Evolutionary conservation across 2,113 vertebrate species (phyloP).

Genomic region (Ia io): DNA sequence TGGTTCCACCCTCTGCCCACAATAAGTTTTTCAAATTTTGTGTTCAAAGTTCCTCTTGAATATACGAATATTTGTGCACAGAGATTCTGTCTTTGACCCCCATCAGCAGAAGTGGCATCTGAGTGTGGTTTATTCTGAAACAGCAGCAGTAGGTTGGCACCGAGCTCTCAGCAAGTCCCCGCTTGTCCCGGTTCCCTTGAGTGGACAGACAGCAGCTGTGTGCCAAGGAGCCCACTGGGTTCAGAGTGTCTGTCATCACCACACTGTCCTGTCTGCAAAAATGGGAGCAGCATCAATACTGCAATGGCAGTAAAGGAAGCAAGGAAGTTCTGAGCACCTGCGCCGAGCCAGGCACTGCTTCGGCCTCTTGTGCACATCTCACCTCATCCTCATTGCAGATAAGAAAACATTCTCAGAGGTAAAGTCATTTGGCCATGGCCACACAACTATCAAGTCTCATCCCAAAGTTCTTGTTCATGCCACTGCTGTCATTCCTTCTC

Average conservation of each 20-base stretch:
- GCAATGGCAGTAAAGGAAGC: background rate
- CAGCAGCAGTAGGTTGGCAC: background rate
- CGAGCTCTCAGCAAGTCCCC: accelerated
- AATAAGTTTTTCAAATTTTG: background rate
- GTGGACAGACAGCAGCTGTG: background rate
- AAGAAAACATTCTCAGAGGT: background rate
- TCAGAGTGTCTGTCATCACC: background rate
- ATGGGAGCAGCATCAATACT: background rate
- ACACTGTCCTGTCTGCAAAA: background rate
- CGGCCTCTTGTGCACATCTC: background rate
- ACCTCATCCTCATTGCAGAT: no score
- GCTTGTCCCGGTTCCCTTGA: background rate
- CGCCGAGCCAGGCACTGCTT: accelerated
- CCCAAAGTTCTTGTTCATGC: background rate
- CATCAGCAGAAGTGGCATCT: background rate
- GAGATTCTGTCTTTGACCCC: background rate
- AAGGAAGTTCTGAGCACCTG: background rate
- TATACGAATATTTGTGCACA: background rate
- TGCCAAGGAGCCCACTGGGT: accelerated
- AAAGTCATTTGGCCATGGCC: background rate
- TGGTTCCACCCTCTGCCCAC: background rate
- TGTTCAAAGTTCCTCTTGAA: background rate
- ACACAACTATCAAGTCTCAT: background rate
- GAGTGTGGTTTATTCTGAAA: background rate
- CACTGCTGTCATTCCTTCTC: background rate